Evolutionary conservation across 2,113 vertebrate species (phyloP), one percentile per base, ranked within the genome.

Genomic region (Mustela lutreola): DNA sequence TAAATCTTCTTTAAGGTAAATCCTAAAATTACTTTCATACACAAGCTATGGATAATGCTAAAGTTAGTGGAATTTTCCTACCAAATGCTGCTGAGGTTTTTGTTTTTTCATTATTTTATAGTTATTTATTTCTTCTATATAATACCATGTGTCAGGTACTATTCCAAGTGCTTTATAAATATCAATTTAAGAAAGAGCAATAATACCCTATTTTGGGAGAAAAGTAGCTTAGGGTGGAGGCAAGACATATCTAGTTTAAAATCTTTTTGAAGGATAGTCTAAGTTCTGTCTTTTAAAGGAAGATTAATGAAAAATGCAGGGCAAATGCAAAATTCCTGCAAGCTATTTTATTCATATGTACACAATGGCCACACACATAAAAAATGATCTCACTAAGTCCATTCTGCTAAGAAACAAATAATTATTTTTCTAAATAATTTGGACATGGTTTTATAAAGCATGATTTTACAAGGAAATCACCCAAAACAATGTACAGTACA

Each of bases 21-120:
- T 96, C 45, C n/a, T 92, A 85, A 97, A 97, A 97, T 89, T 48
- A 58, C 12, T 95, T 95, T 95, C 45, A 88, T 3, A 2, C 60
- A 11, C 88, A 36, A 93, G 22, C 19, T 80, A 70, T 26, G 73
- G 24, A 42, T 84, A 89, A 94, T 79, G 24, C 16, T 60, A 92
- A 73, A 93, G 11, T 80, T 84, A 80, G n/a, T 42, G 4, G 50
- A 91, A 84, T 82, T 92, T 62, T 58, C 2, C 93, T 28, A 0
- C 0, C 83, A 80, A 96, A 26, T 73, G 22, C 42, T 86, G 14
- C 58, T 88, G 36, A 2, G 1, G 16, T 31, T 75, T 86, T 96
- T 88, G 21, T 89, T 70, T 60, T 60, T 71, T 81, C 48, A 76
- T 70, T 70, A 45, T n/a, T 70, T 94, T 67, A 22, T 22, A 95